These are phyloP conservation scores for Stegophylla sp. DNA, from an alignment of 2,888 invertebrate genomes.

Conservation along the genomic window DNA sequence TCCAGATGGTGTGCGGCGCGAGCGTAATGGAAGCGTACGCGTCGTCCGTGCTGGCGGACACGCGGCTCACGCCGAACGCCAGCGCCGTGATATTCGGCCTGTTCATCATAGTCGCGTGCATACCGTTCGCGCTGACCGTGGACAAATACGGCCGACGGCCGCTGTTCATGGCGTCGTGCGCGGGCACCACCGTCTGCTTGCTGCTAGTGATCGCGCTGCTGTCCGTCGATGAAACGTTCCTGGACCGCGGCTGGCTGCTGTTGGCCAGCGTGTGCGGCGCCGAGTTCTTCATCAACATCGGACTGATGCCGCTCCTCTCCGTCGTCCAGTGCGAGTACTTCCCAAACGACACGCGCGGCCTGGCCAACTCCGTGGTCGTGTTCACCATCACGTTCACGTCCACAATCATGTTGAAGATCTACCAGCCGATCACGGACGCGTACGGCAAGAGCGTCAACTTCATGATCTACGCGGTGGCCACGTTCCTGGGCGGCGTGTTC, in stretches of 20 bases:
- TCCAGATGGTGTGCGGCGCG: conserved; percentile 71
- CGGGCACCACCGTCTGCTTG: conserved; percentile 27
- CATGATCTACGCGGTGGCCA: conserved; percentile 53
- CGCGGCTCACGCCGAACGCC: conserved; percentile 65
- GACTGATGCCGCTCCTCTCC: conserved; percentile 61
- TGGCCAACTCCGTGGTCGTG: conserved; percentile 61
- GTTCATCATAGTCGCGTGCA: conserved; percentile 65
- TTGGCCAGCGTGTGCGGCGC: conserved; percentile 37
- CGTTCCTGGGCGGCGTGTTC: conserved; percentile 59
- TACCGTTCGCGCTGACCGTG: conserved; percentile 66
- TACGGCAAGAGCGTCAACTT: conserved; percentile 61
- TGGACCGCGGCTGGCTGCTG: conserved; percentile 9
- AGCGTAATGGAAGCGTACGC: conserved; percentile 72
- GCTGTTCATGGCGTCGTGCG: conserved; percentile 60
- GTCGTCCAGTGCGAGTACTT: conserved; percentile 62
- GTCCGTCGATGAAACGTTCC: not conserved
- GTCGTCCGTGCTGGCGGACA: conserved; percentile 70
- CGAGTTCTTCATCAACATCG: conserved; percentile 58
- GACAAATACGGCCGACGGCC: conserved; percentile 61
- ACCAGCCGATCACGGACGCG: conserved; percentile 59
- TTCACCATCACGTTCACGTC: conserved; percentile 60
- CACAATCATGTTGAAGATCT: conserved; percentile 61
- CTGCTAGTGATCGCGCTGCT: not conserved
- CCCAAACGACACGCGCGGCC: conserved; percentile 61
- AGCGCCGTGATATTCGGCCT: conserved; percentile 60